These are phyloP conservation scores for Parus major DNA, from an alignment of 2,113 vertebrate species.

Conservation along the genomic window DNA sequence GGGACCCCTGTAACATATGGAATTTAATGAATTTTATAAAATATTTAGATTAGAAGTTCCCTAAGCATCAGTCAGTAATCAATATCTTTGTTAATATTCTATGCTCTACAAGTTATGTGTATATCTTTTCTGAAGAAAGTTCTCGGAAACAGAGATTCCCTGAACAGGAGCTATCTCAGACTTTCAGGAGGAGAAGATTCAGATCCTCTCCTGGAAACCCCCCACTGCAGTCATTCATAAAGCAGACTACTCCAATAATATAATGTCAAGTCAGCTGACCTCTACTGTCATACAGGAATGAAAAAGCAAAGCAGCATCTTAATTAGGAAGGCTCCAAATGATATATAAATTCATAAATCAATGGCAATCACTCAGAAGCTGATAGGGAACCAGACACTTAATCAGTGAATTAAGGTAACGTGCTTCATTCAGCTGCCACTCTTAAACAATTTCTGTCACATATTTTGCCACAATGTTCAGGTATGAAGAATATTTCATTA, in stretches of 20 bases:
- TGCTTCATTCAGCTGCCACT: neutral
- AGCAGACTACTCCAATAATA: neutral
- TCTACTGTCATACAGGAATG: neutral
- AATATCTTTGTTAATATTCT: neutral
- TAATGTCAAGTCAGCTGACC: neutral
- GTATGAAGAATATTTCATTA: neutral
- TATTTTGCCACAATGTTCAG: neutral
- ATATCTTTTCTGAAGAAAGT: neutral
- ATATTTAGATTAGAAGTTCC: neutral
- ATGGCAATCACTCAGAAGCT: neutral
- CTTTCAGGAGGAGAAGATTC: neutral
- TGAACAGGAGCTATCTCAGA: neutral
- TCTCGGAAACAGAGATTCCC: neutral
- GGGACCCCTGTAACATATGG: neutral
- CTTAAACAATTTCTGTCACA: neutral
- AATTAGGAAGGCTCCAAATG: neutral
- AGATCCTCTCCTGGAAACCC: neutral
- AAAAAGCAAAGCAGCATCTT: neutral
- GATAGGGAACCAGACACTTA: neutral
- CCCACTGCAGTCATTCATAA: neutral
- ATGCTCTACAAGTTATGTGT: neutral
- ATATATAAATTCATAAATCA: neutral
- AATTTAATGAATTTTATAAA: neutral
- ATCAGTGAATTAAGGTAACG: neutral
- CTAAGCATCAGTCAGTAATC: neutral